These are phyloP conservation scores for Meles meles DNA, from an alignment of 2,113 vertebrate species.

Conservation along the genomic window DNA sequence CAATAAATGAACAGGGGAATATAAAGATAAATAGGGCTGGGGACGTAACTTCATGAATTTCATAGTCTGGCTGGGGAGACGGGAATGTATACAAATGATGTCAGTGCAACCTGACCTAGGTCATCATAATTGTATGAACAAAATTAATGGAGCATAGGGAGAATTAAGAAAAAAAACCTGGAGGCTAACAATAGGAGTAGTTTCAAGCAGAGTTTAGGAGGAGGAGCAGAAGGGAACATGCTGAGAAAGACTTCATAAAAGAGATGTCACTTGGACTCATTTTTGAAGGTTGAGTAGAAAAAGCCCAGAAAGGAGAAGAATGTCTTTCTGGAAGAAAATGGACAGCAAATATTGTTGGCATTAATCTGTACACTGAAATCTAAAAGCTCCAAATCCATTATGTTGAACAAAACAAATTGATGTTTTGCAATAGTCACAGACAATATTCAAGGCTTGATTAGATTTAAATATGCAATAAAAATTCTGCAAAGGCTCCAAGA, in stretches of 20 bases:
- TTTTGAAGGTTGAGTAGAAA: not conserved
- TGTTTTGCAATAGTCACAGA: conserved; percentile 50
- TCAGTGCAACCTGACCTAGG: not conserved
- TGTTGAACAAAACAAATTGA: not conserved
- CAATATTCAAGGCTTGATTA: conserved; percentile 10
- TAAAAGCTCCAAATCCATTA: not conserved
- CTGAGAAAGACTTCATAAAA: not conserved
- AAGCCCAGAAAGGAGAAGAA: not conserved
- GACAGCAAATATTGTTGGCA: not conserved
- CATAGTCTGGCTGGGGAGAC: not conserved
- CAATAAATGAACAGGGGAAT: not conserved
- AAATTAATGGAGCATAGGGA: not conserved
- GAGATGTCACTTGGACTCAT: not conserved
- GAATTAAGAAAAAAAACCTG: not conserved
- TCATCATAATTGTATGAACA: not conserved
- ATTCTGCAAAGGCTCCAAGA: not conserved
- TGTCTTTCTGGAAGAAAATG: not conserved
- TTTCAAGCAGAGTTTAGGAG: not conserved
- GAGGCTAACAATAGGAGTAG: not conserved
- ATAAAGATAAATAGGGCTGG: not conserved
- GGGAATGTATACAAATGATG: not conserved
- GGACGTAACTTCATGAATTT: not conserved
- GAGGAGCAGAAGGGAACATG: not conserved
- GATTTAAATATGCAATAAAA: conserved; percentile 47
- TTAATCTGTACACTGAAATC: not conserved